Conservation (phyloP, 2,888 invertebrate genomes). For the Pristionchus arcanus region DNA sequence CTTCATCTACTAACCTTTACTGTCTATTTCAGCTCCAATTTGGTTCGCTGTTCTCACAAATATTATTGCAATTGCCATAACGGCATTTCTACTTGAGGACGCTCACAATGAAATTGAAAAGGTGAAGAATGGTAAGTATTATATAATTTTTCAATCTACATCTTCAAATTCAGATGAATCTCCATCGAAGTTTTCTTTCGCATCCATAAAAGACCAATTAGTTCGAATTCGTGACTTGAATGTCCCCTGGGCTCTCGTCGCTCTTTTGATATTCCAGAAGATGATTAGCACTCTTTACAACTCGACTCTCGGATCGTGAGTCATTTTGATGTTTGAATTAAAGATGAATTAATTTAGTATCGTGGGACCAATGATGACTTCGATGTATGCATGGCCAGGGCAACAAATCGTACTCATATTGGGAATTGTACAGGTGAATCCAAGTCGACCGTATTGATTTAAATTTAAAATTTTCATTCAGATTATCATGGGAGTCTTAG, state of each 20-base stretch:
- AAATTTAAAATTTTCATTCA: neutral
- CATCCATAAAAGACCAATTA: neutral
- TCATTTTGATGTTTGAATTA: slow-evolving; percentile 60
- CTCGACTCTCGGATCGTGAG: neutral
- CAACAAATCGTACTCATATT: neutral
- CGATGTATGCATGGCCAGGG: neutral
- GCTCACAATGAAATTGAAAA: neutral
- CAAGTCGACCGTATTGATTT: too few relatives aligned
- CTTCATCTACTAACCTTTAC: neutral
- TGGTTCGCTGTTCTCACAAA: slow-evolving; percentile 45
- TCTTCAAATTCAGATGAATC: neutral
- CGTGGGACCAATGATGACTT: neutral
- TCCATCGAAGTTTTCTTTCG: neutral
- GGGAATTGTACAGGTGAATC: slow-evolving; percentile 1
- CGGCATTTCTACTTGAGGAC: neutral
- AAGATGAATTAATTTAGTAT: neutral
- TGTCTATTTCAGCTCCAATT: neutral
- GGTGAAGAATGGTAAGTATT: neutral
- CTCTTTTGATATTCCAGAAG: neutral
- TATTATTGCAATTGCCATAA: neutral
- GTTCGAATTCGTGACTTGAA: neutral
- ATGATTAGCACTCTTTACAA: neutral
- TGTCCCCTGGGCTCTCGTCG: neutral
- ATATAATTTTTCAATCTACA: neutral
- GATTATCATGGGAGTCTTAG: neutral